Evolutionary conservation across 2,888 invertebrate genomes (phyloP).

Genomic region (Heliconius ismenius): DNA sequence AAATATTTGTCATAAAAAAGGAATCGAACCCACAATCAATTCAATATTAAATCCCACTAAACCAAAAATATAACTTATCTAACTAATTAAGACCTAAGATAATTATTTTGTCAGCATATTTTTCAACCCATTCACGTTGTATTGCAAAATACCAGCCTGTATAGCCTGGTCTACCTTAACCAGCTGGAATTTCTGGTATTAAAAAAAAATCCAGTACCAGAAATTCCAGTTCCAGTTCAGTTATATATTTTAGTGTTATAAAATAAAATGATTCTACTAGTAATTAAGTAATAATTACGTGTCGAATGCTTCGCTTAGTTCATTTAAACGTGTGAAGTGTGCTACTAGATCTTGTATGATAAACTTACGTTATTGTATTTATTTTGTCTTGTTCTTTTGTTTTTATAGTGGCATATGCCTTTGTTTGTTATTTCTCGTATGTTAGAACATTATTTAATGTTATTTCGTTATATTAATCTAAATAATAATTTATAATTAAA

Average conservation of each 20-base stretch:
- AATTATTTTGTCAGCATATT: slow-evolving; percentile 20
- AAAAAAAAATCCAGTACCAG: slow-evolving; percentile 30
- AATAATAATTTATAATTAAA: too few relatives aligned
- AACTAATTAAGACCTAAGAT: slow-evolving; percentile 13
- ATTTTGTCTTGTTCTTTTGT: background rate
- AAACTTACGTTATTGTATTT: background rate
- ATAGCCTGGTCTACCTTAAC: slow-evolving; percentile 45
- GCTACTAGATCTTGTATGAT: background rate
- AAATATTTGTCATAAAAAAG: too few relatives aligned
- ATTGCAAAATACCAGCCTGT: slow-evolving; percentile 43
- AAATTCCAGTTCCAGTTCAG: slow-evolving; percentile 18
- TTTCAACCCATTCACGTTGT: slow-evolving; percentile 27
- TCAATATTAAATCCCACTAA: too few relatives aligned
- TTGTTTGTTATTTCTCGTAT: background rate
- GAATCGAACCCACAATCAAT: too few relatives aligned
- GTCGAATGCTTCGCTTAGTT: background rate
- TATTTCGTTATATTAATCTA: too few relatives aligned
- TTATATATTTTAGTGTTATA: slow-evolving; percentile 19
- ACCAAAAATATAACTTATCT: background rate
- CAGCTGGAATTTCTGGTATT: slow-evolving; percentile 20
- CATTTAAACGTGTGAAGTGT: background rate
- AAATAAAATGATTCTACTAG: slow-evolving; percentile 4
- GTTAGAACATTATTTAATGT: too few relatives aligned
- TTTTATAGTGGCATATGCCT: background rate
- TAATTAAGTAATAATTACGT: slow-evolving; percentile 32